A percentile compares a stretch with the other conserved stretches of the same genome.
Evolutionary conservation across 2,888 invertebrate genomes (phyloP).

Genomic region (Andrena praecox): DNA sequence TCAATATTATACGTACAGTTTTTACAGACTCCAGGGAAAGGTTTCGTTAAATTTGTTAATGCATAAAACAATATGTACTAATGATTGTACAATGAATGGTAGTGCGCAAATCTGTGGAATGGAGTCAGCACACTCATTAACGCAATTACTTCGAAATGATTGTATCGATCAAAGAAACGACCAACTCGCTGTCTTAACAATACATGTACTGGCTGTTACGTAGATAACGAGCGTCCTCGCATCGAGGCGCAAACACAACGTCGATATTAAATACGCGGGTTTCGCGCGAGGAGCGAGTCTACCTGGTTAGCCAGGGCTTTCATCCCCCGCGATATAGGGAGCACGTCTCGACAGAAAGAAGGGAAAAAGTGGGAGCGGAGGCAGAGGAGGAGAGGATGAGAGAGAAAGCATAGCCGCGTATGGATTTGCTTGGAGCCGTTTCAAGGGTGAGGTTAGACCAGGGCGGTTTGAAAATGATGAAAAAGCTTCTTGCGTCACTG

Average conservation of each 20-base stretch:
- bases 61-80: no score
- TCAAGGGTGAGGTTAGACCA: constrained; percentile 71
- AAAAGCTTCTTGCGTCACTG: constrained; percentile 80
- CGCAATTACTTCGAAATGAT: background rate
- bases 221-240: background rate
- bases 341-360: constrained; percentile 40
- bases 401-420: constrained; percentile 64
- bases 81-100: no score
- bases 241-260: constrained; percentile 31
- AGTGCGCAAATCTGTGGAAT: background rate
- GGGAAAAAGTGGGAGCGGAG: constrained; percentile 25
- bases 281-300: constrained; percentile 38
- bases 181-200: background rate
- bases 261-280: constrained; percentile 52
- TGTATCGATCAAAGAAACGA: background rate
- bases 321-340: constrained; percentile 54
- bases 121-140: background rate
- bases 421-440: constrained; percentile 73
- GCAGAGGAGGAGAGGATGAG: constrained; percentile 25
- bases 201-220: background rate
- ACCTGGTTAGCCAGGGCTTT: constrained; percentile 60
- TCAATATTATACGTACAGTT: no score
- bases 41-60: no score
- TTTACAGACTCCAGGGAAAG: no score
- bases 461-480: constrained; percentile 75